Evolutionary conservation across 2,888 invertebrate genomes (phyloP), one percentile per base, ranked within the genome.

Genomic region (Maniola hyperantus): DNA sequence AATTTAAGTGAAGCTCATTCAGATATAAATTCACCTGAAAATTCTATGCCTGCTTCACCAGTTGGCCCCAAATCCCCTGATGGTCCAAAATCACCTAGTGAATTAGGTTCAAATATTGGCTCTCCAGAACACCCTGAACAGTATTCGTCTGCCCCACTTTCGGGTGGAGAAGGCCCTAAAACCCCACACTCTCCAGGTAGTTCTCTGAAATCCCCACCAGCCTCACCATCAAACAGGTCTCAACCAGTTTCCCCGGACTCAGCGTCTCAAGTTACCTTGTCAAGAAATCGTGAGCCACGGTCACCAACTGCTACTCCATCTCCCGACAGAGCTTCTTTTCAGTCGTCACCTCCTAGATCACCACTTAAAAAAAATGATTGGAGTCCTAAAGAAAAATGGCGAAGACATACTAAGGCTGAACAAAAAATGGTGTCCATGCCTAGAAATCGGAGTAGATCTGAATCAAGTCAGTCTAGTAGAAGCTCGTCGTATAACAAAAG

Each of bases 11-110:
- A 84, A 63, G 89, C 83, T 66, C 89, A 88, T 76, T 92, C 91
- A 46, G 89, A 91, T 65, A 89, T 92, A 54, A 91, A 91, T 80
- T 91, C 92, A 61, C 91, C 92, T 58, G 90, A 92, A 76, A 87
- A 89, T 78, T 90, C 89, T 60, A 80, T 85, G 78, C 85, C 85
- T 64, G 80, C 78, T 20, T 91, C 89, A 39, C 91, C 89, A 26
- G 44, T 72, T 64, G 88, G 84, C 11, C 85, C 87, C 20, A 91
- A 88, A 69, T 93, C 93, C 34, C 91, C 93, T 57, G 90, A 89
- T 66, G 91, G 90, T 39, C 92, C 90, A 6, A 88, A 89, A 68
- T 89, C 91, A 36, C 90, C 91, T 15, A 83, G 63, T 55, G 63
- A 63, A 13, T 10, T 63, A 18, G 63, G 63, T 15, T 82, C 82